Conservation (phyloP, 1,140 invertebrate species). For the Callitettix versicolor region DNA sequence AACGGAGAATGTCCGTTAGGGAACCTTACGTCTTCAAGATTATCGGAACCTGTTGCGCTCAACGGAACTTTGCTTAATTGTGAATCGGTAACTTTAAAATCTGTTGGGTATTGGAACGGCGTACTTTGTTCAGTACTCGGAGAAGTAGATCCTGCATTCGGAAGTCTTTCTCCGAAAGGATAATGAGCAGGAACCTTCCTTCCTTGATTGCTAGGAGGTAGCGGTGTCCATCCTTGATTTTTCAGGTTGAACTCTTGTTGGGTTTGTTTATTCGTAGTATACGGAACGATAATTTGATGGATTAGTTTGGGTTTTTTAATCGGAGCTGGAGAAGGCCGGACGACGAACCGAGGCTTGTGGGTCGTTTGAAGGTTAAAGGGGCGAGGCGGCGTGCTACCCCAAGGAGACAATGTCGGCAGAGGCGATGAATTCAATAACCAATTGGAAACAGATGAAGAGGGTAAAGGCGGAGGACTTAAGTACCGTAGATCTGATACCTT, state of each 20-base stretch:
- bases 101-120: neutral
- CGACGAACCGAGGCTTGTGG: neutral
- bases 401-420: neutral
- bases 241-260: slow-evolving; percentile 34
- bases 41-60: slow-evolving; percentile 27
- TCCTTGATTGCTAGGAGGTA: slow-evolving; percentile 30
- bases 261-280: slow-evolving; percentile 50
- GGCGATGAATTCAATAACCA: neutral
- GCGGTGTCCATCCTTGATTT: slow-evolving; percentile 25
- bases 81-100: neutral
- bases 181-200: slow-evolving; percentile 37
- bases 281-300: slow-evolving; percentile 63
- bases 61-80: slow-evolving; percentile 1
- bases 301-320: slow-evolving; percentile 17
- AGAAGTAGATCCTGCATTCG: neutral
- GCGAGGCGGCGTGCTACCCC: slow-evolving; percentile 1
- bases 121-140: neutral
- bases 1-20: slow-evolving; percentile 29
- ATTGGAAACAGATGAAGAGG: neutral
- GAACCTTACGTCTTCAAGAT: slow-evolving; percentile 16
- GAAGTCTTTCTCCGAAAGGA: neutral
- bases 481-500: neutral
- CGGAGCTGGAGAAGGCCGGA: neutral
- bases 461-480: slow-evolving; percentile 1
- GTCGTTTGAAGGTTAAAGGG: neutral